Conservation (phyloP, 2,888 invertebrate genomes). For the Amphiduros pacificus region DNA sequence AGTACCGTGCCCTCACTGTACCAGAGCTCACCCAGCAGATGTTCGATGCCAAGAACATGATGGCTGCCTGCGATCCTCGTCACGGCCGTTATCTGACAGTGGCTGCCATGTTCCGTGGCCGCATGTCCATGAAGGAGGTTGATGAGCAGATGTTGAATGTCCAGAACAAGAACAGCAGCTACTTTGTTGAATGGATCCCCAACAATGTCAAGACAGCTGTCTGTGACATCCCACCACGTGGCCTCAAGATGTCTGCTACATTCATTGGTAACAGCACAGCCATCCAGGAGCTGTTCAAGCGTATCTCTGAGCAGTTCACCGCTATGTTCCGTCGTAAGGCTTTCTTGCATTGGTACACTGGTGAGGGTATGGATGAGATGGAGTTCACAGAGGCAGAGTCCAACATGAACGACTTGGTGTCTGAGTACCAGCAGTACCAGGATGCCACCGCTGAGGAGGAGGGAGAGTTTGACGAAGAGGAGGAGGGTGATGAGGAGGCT, state of each 20-base stretch:
- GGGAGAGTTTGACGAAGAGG: slow-evolving; percentile 36
- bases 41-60: slow-evolving; percentile 20
- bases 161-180: slow-evolving; percentile 20
- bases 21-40: slow-evolving; percentile 17
- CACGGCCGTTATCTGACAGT: slow-evolving; percentile 28
- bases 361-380: slow-evolving; percentile 20
- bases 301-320: slow-evolving; percentile 19
- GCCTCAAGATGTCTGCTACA: slow-evolving; percentile 17
- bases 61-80: slow-evolving; percentile 17
- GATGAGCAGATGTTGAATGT: slow-evolving; percentile 18
- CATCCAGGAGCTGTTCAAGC: slow-evolving; percentile 19
- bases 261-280: slow-evolving; percentile 16
- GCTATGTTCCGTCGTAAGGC: slow-evolving; percentile 17
- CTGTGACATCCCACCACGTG: slow-evolving; percentile 17
- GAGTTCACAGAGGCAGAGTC: slow-evolving; percentile 18
- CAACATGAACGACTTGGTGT: slow-evolving; percentile 17
- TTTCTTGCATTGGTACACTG: slow-evolving; percentile 18
- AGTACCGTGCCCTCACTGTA: slow-evolving; percentile 14
- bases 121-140: slow-evolving; percentile 58
- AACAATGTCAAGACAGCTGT: slow-evolving; percentile 17
- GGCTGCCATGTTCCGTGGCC: slow-evolving; percentile 54
- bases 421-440: slow-evolving; percentile 18
- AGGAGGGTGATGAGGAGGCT: slow-evolving; percentile 25
- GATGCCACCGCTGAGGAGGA: slow-evolving; percentile 20
- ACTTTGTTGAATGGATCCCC: slow-evolving; percentile 19